Percentiles rank a stretch among this genome's conserved stretches.
Conservation (phyloP, 1,140 invertebrate species). For the Drosophila takahashii region DNA sequence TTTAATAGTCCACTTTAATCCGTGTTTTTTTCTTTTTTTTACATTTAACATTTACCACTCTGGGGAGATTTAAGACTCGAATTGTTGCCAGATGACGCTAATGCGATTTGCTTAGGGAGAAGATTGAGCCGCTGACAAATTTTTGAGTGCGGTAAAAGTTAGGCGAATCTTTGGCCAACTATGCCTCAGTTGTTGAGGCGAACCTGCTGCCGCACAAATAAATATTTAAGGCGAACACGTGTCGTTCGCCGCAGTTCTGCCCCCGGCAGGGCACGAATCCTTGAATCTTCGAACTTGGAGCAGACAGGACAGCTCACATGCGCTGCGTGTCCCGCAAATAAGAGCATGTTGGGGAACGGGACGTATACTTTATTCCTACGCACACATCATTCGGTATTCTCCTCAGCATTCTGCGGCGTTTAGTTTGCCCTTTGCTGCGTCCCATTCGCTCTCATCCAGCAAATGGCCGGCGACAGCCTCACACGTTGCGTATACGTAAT, state of each 20-base stretch:
- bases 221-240: conserved; percentile 50
- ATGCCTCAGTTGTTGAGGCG: conserved; percentile 21
- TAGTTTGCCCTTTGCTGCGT: conserved; percentile 19
- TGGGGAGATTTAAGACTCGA: background rate
- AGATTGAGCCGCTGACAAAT: conserved; percentile 23
- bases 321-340: conserved; percentile 32
- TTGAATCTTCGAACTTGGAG: conserved; percentile 8
- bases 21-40: background rate
- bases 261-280: conserved; percentile 3
- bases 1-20: conserved; percentile 15
- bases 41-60: background rate
- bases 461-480: conserved; percentile 38
- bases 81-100: conserved; percentile 10
- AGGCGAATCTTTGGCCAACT: conserved; percentile 21
- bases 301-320: conserved; percentile 32
- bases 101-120: conserved; percentile 20
- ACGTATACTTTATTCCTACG: conserved; percentile 27
- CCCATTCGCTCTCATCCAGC: conserved; percentile 1
- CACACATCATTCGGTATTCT: conserved; percentile 50
- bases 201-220: conserved; percentile 38
- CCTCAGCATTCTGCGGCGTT: conserved; percentile 37
- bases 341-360: conserved; percentile 8
- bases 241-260: conserved; percentile 20
- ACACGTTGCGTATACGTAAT: conserved; percentile 74
- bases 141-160: conserved; percentile 37